Percentiles rank a stretch among this genome's conserved stretches.
Conservation (phyloP, 2,113 vertebrate genomes). For the Chaenocephalus aceratus region DNA sequence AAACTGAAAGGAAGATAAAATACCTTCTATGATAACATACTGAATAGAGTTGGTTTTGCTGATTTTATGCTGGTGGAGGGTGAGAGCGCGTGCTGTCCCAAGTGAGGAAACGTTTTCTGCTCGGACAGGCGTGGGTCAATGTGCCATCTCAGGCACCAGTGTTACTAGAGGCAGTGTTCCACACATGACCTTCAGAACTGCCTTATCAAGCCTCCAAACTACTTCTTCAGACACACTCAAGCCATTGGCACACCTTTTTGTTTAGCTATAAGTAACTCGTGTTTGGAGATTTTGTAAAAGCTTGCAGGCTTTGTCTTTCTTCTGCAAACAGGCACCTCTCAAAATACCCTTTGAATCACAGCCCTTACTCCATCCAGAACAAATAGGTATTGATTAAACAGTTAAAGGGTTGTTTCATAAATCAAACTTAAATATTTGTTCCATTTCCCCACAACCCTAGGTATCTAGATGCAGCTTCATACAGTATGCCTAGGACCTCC, state of each 20-base stretch:
- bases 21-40: background rate
- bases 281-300: too few species aligned
- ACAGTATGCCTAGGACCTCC: background rate
- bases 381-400: slow-evolving; percentile 24
- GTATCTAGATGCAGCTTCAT: background rate
- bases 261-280: slow-evolving; percentile 8
- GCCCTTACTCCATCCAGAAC: background rate
- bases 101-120: slow-evolving; percentile 73
- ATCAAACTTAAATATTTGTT: background rate
- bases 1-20: background rate
- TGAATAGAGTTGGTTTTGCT: slow-evolving; percentile 15
- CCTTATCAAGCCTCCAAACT: slow-evolving; percentile 19
- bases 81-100: slow-evolving; percentile 46
- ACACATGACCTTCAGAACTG: slow-evolving; percentile 58
- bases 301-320: too few species aligned
- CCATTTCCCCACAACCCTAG: background rate
- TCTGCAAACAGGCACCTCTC: too few species aligned
- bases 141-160: slow-evolving; percentile 28
- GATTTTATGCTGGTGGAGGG: slow-evolving; percentile 26
- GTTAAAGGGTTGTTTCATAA: slow-evolving; percentile 1
- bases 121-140: slow-evolving; percentile 55
- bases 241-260: background rate
- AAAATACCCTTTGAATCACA: background rate
- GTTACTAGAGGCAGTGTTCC: slow-evolving; percentile 53
- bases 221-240: slow-evolving; percentile 11